phyloP scores from a whole-genome alignment of 2,797 vertebrate species.

The Melanogrammus aeglefinus region DNA sequence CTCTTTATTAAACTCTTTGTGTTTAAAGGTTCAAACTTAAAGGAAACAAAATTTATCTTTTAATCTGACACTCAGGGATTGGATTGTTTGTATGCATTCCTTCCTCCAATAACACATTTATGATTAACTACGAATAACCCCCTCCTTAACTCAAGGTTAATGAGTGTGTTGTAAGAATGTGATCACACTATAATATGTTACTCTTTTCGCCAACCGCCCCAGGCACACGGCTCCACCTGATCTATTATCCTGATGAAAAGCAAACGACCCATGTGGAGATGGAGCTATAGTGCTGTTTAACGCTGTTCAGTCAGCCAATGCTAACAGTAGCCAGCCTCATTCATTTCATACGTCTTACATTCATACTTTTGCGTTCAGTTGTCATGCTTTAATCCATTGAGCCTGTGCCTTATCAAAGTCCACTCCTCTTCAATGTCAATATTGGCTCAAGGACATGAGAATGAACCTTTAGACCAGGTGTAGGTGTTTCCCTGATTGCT shows the following conservation, averaged over 20 bases:
- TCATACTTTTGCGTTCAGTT: conserved; percentile 9
- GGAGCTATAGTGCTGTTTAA: background rate
- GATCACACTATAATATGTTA: conserved; percentile 45
- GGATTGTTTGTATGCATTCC: too few relatives aligned
- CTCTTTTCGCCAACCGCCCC: conserved; percentile 26
- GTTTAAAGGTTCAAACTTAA: too few relatives aligned
- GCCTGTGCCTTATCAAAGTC: conserved; percentile 20
- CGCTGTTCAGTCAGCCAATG: too few relatives aligned
- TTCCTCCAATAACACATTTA: too few relatives aligned
- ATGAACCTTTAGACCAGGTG: conserved; percentile 14
- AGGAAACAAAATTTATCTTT: too few relatives aligned
- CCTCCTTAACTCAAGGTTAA: background rate
- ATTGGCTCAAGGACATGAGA: conserved; percentile 30
- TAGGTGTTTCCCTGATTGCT: background rate
- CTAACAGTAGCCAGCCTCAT: background rate
- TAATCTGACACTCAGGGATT: too few relatives aligned
- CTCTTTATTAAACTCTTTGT: too few relatives aligned
- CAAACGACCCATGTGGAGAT: background rate
- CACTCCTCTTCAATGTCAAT: conserved; percentile 30
- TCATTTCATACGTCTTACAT: conserved; percentile 1
- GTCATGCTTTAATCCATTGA: conserved; percentile 22
- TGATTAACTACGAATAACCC: background rate
- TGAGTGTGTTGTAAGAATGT: conserved; percentile 9
- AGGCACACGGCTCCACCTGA: conserved; percentile 25
- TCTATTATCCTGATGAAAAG: conserved; percentile 15